These are phyloP conservation scores for Nomada fabriciana DNA, from an alignment of 2,888 invertebrate genomes.

Conservation along the genomic window DNA sequence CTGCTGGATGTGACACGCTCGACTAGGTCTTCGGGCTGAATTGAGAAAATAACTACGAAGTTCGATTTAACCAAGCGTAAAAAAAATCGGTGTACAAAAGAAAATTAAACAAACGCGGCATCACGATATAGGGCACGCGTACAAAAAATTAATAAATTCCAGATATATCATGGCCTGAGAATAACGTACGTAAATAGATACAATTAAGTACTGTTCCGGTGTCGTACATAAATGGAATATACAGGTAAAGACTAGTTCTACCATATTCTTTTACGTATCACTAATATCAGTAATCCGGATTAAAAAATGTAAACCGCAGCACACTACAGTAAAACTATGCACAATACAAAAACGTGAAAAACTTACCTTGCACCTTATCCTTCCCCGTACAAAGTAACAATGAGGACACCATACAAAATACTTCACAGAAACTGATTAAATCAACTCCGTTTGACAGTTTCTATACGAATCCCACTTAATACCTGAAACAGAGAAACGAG, in stretches of 20 bases:
- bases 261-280: too few relatives aligned
- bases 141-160: background rate
- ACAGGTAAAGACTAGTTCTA: too few relatives aligned
- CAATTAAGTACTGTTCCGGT: too few relatives aligned
- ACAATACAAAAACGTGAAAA: background rate
- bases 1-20: conserved; percentile 51
- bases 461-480: background rate
- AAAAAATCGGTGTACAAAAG: conserved; percentile 9
- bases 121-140: background rate
- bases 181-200: too few relatives aligned
- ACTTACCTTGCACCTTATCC: conserved; percentile 33
- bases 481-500: conserved; percentile 17
- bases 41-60: conserved; percentile 54
- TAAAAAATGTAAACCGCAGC: too few relatives aligned
- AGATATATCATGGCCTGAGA: background rate
- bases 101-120: background rate
- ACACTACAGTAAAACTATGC: background rate
- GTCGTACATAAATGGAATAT: too few relatives aligned
- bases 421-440: background rate
- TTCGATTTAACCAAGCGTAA: conserved; percentile 53
- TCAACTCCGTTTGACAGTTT: background rate
- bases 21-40: conserved; percentile 43
- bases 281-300: too few relatives aligned
- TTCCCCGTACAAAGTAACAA: conserved; percentile 22
- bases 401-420: conserved; percentile 31